Base-by-base conservation (phyloP, 2,113 vertebrate genomes). In the Thymallus thymallus region DNA sequence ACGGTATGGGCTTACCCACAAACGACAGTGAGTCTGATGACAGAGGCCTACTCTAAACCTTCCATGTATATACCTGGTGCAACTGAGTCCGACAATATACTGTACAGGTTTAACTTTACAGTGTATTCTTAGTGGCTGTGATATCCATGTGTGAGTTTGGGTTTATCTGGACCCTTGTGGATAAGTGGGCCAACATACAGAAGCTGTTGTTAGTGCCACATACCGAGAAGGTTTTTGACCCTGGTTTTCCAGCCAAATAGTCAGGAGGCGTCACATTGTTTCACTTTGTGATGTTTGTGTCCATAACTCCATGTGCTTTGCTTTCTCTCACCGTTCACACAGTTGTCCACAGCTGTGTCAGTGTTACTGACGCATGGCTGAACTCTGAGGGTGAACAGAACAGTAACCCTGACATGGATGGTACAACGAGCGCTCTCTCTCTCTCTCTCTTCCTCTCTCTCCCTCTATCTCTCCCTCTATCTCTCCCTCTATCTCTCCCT, bases 21-120 rank as follows among this genome's bases (percentile, higher is more conserved):
- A 99, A 81, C 97, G 99, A 68, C 97, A 99, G 98, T 99, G 89
- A 98, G 97, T 95, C 9, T 5, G 20, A 18, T 26, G 0, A 3
- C 46, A 18, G 14, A n/a, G 1, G 9, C 35, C 35, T 10, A 10
- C 55, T 10, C 1, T 22, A 22, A 22, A 23, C 22, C n/a, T 10
- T 61, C 3, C 1, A 18, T 10, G 60, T n/a, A 58, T 55, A 20
- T 20, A 20, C 51, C 51, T n/a, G n/a, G n/a, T n/a, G n/a, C n/a
- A n/a, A n/a, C n/a, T 41, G 9, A 41, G 35, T 41, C 35, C 2
- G 35, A 41, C 35, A 41, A 10, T 12, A 12, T 41, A 3, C 35
- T 41, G 9, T 41, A 12, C 9, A 41, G 35, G 35, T 41, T 41
- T 41, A 41, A 9, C 35, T 41, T 41, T 2, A 41, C 35, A 41